Base-by-base conservation (phyloP, 2,113 vertebrate genomes). In the Tinamus guttatus region DNA sequence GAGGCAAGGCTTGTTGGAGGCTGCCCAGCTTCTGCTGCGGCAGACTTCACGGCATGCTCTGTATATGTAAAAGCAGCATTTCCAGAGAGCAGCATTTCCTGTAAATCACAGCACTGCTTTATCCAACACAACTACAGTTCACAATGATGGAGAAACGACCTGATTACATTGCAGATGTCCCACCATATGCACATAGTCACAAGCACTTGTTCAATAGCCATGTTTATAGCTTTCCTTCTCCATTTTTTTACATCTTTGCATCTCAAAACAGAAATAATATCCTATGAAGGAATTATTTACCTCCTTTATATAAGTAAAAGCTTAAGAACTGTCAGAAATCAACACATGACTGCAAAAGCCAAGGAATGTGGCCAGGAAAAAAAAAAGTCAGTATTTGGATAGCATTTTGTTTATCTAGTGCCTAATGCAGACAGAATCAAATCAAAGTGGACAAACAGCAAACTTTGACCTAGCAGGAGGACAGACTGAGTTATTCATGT, bases 1-100 rank as follows among this genome's bases (percentile, higher is more conserved):
- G 76, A 69, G 73, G 47, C 68, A 87, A 81, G 93, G 92, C 83
- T 95, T 76, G 81, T 80, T 84, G 71, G 71, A 68, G 87, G 43
- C 13, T 41, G 67, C 49, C 76, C 71, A 76, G 58, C 68, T 89
- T 63, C 81, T 92, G 75, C 63, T 91, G 24, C 20, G 41, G 56
- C 73, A 76, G 41, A 28, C 15, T 17, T 78, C 77, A 81, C 43
- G 19, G 58, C 27, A 32, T 75, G 13, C 6, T 86, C 36, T 52
- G 52, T 59, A 28, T 30, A 8, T 45, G 7, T 2, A 28, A 86
- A 93, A 64, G 49, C 60, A 78, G 21, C 32, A 11, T 75, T 81
- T 91, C 68, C 82, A 18, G 36, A 86, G 88, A 64, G 49, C 51
- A 74, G 21, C 32, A 13, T 77, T 83, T 91, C 64, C 79, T 20